phyloP scores from a whole-genome alignment of 2,113 vertebrate species.

The Mesoclemmys tuberculata region DNA sequence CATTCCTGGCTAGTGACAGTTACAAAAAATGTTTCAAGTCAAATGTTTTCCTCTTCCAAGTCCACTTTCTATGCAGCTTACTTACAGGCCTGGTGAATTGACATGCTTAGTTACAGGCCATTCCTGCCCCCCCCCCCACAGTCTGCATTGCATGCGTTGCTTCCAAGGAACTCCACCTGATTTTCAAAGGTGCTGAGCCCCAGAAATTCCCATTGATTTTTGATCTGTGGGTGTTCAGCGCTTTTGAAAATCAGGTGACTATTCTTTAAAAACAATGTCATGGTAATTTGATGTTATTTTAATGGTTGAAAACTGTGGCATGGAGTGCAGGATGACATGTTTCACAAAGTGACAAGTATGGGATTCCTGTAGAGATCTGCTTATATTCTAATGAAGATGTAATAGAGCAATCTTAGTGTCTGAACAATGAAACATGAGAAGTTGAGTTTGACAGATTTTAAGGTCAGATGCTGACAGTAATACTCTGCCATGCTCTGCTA shows the following conservation, averaged over 20 bases:
- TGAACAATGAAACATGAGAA: neutral
- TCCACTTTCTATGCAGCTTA: neutral
- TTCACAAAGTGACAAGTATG: neutral
- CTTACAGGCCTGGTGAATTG: neutral
- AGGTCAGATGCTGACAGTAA: neutral
- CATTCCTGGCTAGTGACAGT: neutral
- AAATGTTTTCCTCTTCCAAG: neutral
- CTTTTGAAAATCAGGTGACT: neutral
- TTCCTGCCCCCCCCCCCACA: neutral
- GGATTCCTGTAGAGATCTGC: neutral
- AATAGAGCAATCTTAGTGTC: neutral
- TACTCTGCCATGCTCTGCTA: neutral
- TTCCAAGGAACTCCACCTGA: neutral
- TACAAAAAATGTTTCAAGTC: neutral
- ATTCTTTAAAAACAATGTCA: neutral
- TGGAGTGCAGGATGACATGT: neutral
- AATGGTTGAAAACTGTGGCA: neutral
- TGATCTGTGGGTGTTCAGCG: neutral
- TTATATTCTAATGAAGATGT: neutral
- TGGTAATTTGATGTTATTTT: neutral
- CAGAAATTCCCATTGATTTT: neutral
- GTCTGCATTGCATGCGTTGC: neutral
- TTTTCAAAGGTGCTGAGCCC: neutral
- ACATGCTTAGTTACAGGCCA: neutral
- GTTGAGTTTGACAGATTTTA: neutral